Percentiles rank a stretch among this genome's conserved stretches.
Conservation (phyloP, 2,113 vertebrate species). For the Erinaceus europaeus region DNA sequence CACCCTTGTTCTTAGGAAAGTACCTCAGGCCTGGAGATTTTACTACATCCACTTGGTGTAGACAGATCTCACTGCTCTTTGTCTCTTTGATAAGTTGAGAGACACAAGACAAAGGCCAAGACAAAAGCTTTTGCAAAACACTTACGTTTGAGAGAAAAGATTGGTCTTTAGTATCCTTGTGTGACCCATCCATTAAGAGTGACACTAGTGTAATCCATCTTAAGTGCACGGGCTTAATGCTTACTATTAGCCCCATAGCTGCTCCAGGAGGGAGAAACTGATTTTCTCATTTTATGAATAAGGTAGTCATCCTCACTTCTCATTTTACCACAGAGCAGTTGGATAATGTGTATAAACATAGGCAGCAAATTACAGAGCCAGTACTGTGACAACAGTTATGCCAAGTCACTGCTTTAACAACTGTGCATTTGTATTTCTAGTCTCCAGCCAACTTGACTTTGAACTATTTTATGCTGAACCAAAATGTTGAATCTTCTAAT, state of each 20-base stretch:
- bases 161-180: neutral
- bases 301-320: neutral
- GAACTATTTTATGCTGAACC: neutral
- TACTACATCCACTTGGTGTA: neutral
- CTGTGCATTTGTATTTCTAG: neutral
- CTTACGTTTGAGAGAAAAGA: accelerated
- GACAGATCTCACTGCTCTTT: neutral
- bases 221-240: accelerated
- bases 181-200: neutral
- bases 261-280: neutral
- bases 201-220: neutral
- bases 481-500: neutral
- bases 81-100: neutral
- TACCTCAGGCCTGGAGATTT: neutral
- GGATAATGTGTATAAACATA: neutral
- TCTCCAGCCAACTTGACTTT: neutral
- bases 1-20: accelerated
- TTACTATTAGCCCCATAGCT: neutral
- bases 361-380: neutral
- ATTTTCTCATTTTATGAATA: neutral
- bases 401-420: neutral
- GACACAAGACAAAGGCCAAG: neutral
- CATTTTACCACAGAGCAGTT: neutral
- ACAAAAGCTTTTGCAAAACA: neutral
- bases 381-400: neutral